phyloP scores from a whole-genome alignment of 2,797 vertebrate genomes.

The Staurois parvus region DNA sequence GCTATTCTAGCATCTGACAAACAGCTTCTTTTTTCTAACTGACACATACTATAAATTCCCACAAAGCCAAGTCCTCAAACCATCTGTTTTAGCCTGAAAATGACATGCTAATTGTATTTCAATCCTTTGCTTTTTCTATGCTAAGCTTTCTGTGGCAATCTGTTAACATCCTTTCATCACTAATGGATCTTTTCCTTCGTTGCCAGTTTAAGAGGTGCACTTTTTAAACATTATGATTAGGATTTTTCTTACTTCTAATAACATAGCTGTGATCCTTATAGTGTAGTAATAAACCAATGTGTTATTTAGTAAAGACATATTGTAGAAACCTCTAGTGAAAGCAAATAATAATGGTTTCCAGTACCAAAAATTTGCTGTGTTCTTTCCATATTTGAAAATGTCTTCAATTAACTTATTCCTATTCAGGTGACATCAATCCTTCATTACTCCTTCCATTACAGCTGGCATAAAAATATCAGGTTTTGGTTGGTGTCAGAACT shows the following conservation, averaged over 20 bases:
- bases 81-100: slow-evolving; percentile 55
- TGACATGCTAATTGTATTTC: slow-evolving; percentile 56
- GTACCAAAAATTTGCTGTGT: too few species aligned
- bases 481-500: too few species aligned
- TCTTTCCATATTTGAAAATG: background rate
- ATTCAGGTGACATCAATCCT: too few species aligned
- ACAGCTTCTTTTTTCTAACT: slow-evolving; percentile 20
- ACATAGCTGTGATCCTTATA: background rate
- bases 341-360: background rate
- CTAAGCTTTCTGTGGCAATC: slow-evolving; percentile 42
- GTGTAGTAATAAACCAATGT: background rate
- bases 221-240: slow-evolving; percentile 29
- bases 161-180: slow-evolving; percentile 34
- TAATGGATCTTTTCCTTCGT: slow-evolving; percentile 33
- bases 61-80: slow-evolving; percentile 35
- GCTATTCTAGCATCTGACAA: slow-evolving; percentile 31
- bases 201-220: slow-evolving; percentile 23
- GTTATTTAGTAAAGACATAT: background rate
- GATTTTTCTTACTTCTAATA: slow-evolving; percentile 13
- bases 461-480: too few species aligned
- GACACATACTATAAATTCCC: slow-evolving; percentile 38
- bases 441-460: too few species aligned
- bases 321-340: background rate
- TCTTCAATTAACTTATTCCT: background rate
- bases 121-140: slow-evolving; percentile 26